Evolutionary conservation across 2,113 vertebrate genomes (phyloP), one percentile per base, ranked within the genome.

Genomic region (Microtus oregoni): DNA sequence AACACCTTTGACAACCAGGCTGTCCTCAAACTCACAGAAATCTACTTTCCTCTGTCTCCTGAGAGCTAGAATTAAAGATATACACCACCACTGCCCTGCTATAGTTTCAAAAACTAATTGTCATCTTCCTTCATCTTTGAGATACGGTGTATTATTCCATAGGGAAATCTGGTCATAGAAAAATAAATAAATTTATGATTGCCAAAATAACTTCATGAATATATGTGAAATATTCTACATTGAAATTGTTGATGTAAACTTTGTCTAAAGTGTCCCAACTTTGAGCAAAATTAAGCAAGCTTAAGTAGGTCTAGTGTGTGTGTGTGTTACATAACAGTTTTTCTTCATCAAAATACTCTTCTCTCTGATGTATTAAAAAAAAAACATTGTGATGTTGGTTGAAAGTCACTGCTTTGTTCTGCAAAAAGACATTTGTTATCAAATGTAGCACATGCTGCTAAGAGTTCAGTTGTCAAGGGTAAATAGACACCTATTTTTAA

Each of bases 361-460:
- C 32, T 88, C 26, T 88, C 52, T 88, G 24, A 44, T 77, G 30
- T 38, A 68, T 87, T 75, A 30, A 90, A 13, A 50, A 50, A n/a
- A 52, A 52, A 32, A 1, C n/a, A 88, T 73, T 94, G 61, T 77
- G 55, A 92, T 87, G 70, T 52, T 72, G 50, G 58, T 75, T 55
- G 63, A 94, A 90, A 93, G 72, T 88, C 61, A 93, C 24, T 78
- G 78, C 50, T 96, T 93, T 94, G 17, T 77, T 76, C 78, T 90
- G 44, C 78, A 63, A 89, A 96, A 52, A 58, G 41, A 90, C 55
- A 93, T 70, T 93, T 95, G 52, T 93, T 93, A 92, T 96, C 91
- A 93, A 90, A 88, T 15, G 50, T 76, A 96, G 67, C 91, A 94
- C 24, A 94, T 70, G 55, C 24, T 68, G 77, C 83, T 67, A 86